Evolutionary conservation across 2,888 invertebrate species (phyloP).

Genomic region (Apamea sordens): DNA sequence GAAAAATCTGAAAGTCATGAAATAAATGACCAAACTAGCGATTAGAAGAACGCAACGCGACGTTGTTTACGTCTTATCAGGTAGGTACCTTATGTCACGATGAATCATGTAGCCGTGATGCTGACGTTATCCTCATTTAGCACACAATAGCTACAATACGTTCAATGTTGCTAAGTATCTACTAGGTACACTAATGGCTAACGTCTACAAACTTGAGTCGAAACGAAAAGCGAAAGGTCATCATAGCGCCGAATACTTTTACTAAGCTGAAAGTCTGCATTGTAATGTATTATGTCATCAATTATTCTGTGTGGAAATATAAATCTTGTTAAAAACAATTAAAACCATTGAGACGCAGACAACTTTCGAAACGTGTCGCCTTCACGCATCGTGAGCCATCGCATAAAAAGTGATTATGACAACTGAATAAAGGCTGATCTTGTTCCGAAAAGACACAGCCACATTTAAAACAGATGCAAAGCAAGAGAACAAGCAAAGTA

Average conservation of each 20-base stretch:
- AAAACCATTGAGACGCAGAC: constrained; percentile 33
- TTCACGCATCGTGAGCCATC: constrained; percentile 55
- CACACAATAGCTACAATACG: constrained; percentile 35
- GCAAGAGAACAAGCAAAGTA: neutral
- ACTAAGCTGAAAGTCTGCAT: constrained; percentile 13
- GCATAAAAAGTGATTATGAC: constrained; percentile 48
- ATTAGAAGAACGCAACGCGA: constrained; percentile 16
- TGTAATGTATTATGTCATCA: constrained; percentile 14
- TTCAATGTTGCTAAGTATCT: constrained; percentile 33
- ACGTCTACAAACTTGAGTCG: constrained; percentile 1
- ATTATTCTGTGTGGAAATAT: constrained; percentile 7
- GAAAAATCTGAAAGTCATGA: constrained; percentile 15
- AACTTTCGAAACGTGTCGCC: constrained; percentile 57
- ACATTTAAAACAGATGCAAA: neutral
- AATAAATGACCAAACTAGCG: constrained; percentile 1
- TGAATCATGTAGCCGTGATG: constrained; percentile 51
- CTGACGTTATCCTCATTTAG: constrained; percentile 55
- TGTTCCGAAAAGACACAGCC: constrained; percentile 29
- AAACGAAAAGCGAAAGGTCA: constrained; percentile 21
- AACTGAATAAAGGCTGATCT: constrained; percentile 27
- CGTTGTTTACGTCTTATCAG: constrained; percentile 38
- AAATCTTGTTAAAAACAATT: constrained; percentile 15
- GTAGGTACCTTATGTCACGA: constrained; percentile 44
- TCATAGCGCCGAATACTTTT: constrained; percentile 12
- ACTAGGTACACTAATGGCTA: neutral